These are phyloP conservation scores for Chroicocephalus ridibundus DNA, from an alignment of 2,113 vertebrate species.

Conservation along the genomic window DNA sequence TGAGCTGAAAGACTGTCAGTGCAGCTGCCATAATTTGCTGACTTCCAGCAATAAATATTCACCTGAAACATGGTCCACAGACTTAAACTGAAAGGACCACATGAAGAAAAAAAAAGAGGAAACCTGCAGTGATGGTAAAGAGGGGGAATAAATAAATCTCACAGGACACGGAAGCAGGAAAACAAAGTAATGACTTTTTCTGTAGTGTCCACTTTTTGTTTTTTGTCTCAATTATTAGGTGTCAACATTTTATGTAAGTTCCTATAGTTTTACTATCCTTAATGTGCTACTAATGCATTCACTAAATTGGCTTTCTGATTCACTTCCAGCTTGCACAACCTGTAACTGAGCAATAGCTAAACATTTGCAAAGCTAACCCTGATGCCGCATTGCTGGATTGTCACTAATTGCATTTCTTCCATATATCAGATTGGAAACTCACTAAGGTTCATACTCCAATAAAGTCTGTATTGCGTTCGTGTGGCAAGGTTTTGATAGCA, in stretches of 20 bases:
- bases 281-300: background rate
- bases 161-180: background rate
- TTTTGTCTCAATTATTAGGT: background rate
- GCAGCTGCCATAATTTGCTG: conserved; percentile 11
- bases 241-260: background rate
- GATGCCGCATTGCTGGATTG: accelerated
- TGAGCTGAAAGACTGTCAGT: background rate
- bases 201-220: accelerated
- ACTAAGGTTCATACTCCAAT: background rate
- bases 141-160: background rate
- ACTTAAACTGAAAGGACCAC: background rate
- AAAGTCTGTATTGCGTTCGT: background rate
- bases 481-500: background rate
- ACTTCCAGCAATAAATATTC: conserved; percentile 3
- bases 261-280: background rate
- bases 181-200: background rate
- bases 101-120: background rate
- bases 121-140: background rate
- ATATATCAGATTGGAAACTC: background rate
- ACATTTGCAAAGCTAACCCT: background rate
- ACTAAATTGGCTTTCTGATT: background rate
- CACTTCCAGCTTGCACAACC: background rate
- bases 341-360: background rate
- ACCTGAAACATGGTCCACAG: background rate
- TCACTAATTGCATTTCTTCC: background rate